Conservation (phyloP, 2,113 vertebrate genomes). For the Gobio gobio region DNA sequence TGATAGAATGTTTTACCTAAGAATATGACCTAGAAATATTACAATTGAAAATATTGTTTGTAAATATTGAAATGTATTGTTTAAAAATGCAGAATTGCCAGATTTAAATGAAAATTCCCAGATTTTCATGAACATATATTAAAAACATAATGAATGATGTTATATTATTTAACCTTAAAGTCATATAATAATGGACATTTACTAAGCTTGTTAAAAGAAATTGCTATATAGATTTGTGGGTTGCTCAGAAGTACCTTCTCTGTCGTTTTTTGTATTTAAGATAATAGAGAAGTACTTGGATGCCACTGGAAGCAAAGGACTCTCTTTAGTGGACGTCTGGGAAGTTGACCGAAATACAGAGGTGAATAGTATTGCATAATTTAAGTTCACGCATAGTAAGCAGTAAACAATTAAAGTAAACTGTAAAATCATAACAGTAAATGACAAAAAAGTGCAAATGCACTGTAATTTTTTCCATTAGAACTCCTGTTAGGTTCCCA, state of each 20-base stretch:
- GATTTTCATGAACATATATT: neutral
- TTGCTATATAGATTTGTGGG: neutral
- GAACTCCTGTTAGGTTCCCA: neutral
- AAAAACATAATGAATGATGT: neutral
- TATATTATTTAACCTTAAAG: constrained; percentile 2
- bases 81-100: neutral
- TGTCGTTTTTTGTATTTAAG: constrained; percentile 67
- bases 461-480: neutral
- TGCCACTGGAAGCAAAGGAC: constrained; percentile 64
- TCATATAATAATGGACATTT: too few species aligned
- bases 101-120: neutral
- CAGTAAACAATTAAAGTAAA: neutral
- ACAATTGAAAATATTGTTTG: neutral
- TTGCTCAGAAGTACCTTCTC: neutral
- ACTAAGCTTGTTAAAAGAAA: neutral
- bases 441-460: neutral
- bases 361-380: constrained; percentile 70
- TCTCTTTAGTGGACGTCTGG: constrained; percentile 83
- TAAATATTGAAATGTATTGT: too few species aligned
- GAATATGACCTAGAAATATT: neutral
- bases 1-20: neutral
- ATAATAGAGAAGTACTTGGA: constrained; percentile 82
- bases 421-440: neutral
- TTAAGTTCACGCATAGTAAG: neutral
- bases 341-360: constrained; percentile 80